Percentiles rank a stretch among this genome's conserved stretches.
phyloP scores from a whole-genome alignment of 2,113 vertebrate genomes.

The Pomatorhinus ruficollis region DNA sequence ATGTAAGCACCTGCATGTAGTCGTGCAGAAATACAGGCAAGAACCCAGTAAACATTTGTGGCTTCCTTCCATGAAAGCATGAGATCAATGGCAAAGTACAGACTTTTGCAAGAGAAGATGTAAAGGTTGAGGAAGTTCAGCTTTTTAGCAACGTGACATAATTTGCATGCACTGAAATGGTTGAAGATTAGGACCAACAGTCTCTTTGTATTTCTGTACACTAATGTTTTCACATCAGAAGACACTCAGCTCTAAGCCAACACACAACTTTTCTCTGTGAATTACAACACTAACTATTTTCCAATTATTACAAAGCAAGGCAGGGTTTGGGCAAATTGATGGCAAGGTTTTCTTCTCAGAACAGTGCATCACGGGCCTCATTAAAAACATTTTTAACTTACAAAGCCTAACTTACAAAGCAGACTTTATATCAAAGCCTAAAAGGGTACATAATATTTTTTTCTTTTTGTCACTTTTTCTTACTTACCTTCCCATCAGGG shows the following conservation, averaged over 20 bases:
- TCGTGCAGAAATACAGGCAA: background rate
- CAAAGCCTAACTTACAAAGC: background rate
- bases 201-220: background rate
- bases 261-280: background rate
- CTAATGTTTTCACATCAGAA: background rate
- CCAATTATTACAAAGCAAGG: background rate
- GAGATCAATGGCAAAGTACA: background rate
- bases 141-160: background rate
- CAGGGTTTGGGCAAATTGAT: background rate
- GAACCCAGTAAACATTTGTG: background rate
- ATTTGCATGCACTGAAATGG: background rate
- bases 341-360: background rate
- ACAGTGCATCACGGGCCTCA: background rate
- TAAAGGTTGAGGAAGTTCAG: background rate
- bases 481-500: slow-evolving; percentile 89
- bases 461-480: background rate
- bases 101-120: background rate
- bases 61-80: background rate
- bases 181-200: background rate
- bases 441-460: background rate
- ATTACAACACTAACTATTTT: background rate
- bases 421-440: background rate
- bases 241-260: background rate
- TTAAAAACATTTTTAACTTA: background rate
- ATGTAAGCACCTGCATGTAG: background rate